These are phyloP conservation scores for Scomber colias DNA, from an alignment of 2,113 vertebrate species.

Conservation along the genomic window DNA sequence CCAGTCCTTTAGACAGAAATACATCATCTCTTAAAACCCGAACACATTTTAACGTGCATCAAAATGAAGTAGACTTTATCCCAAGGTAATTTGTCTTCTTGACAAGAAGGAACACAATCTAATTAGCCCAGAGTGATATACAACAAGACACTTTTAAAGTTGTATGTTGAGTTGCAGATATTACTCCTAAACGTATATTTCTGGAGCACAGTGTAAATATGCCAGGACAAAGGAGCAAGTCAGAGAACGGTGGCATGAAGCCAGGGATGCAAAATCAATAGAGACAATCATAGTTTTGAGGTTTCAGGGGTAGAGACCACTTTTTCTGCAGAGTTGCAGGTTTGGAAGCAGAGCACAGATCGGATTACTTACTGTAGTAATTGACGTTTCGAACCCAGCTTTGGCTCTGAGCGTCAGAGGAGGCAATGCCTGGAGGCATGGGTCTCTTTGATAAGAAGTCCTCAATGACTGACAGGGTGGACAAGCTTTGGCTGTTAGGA, in stretches of 20 bases:
- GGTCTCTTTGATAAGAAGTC: slow-evolving; percentile 93
- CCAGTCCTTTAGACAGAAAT: slow-evolving; percentile 87
- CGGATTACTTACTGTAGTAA: slow-evolving; percentile 94
- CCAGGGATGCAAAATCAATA: slow-evolving; percentile 15
- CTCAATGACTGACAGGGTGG: slow-evolving; percentile 96
- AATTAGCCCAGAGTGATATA: neutral
- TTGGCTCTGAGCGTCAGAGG: slow-evolving; percentile 83
- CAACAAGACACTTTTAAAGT: neutral
- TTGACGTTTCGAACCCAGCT: slow-evolving; percentile 95
- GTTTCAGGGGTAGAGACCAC: slow-evolving; percentile 17
- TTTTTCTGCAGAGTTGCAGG: slow-evolving; percentile 23
- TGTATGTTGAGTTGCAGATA: neutral
- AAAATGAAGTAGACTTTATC: neutral
- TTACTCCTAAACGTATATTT: too few relatives aligned
- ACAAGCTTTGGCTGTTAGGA: slow-evolving; percentile 94
- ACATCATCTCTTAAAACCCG: slow-evolving; percentile 4
- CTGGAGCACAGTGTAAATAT: too few relatives aligned
- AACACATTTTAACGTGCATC: neutral
- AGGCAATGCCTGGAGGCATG: slow-evolving; percentile 84
- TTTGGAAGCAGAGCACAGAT: slow-evolving; percentile 27
- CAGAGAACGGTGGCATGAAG: too few relatives aligned
- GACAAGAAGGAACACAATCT: neutral
- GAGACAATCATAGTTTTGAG: slow-evolving; percentile 11
- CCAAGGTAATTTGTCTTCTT: neutral
- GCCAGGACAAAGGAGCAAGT: too few relatives aligned